Conservation (phyloP, 2,888 invertebrate genomes). For the Lepidonotus clava region DNA sequence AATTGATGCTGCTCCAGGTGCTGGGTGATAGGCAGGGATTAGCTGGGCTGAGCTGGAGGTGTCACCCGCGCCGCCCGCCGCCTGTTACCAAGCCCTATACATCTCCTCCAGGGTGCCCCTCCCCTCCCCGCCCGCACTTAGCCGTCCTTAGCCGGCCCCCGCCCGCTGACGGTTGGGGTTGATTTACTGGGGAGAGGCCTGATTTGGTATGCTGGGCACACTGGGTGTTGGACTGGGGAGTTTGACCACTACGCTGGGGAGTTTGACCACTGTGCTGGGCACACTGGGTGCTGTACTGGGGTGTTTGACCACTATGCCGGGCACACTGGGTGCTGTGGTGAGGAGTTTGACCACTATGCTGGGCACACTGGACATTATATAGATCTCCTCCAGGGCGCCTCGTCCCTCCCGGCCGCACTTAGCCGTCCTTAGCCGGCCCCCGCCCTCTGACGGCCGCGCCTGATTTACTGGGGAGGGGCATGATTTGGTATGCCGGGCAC, state of each 20-base stretch:
- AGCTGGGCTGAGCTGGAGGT: conserved; percentile 25
- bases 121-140: conserved; percentile 32
- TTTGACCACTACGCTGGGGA: no score
- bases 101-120: conserved; percentile 9
- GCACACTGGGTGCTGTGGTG: no score
- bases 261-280: no score
- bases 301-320: no score
- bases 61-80: conserved; percentile 19
- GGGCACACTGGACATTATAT: no score
- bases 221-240: not conserved
- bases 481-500: conserved; percentile 38
- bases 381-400: conserved; percentile 16
- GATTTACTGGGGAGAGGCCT: conserved; percentile 18
- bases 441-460: not conserved
- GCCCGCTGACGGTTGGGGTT: not conserved
- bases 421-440: conserved; percentile 16
- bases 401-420: conserved; percentile 22
- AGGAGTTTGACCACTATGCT: no score
- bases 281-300: no score
- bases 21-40: conserved; percentile 51
- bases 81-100: conserved; percentile 48
- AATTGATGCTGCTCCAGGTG: conserved; percentile 47
- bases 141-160: conserved; percentile 9
- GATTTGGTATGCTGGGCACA: conserved; percentile 38
- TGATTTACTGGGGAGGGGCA: conserved; percentile 21